Conservation (phyloP, 2,113 vertebrate genomes). For the Strix uralensis region DNA sequence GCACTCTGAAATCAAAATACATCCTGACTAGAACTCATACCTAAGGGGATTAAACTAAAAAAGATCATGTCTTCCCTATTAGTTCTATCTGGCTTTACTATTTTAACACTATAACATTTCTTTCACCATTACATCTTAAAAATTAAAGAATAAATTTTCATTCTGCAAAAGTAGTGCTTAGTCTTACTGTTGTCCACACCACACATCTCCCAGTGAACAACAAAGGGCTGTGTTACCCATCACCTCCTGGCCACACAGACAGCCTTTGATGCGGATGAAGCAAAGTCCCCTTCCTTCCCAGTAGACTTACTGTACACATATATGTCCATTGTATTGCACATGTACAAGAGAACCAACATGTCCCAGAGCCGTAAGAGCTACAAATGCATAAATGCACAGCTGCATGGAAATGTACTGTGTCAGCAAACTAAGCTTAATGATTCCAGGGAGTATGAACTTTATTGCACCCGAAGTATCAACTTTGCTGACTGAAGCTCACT, state of each 20-base stretch:
- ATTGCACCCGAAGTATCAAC: background rate
- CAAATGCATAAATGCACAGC: background rate
- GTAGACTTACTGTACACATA: background rate
- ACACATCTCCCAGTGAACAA: background rate
- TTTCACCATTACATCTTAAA: background rate
- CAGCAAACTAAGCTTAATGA: background rate
- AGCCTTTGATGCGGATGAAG: background rate
- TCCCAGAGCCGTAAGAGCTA: background rate
- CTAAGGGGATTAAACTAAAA: background rate
- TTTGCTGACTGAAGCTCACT: background rate
- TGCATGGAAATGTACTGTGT: background rate
- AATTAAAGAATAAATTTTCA: background rate
- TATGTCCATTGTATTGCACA: background rate
- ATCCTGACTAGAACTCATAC: background rate
- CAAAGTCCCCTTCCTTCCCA: background rate
- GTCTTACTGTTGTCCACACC: background rate
- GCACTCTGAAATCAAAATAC: background rate
- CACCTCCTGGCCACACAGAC: background rate
- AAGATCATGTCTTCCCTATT: background rate
- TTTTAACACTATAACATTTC: background rate
- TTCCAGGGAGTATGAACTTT: background rate
- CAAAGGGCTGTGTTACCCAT: background rate
- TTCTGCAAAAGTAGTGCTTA: background rate
- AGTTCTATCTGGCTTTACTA: background rate
- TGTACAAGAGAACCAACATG: rapidly evolving